Percentiles rank a stretch among this genome's conserved stretches.
phyloP scores from a whole-genome alignment of 2,888 invertebrate species.

The Ectropis crepuscularia region DNA sequence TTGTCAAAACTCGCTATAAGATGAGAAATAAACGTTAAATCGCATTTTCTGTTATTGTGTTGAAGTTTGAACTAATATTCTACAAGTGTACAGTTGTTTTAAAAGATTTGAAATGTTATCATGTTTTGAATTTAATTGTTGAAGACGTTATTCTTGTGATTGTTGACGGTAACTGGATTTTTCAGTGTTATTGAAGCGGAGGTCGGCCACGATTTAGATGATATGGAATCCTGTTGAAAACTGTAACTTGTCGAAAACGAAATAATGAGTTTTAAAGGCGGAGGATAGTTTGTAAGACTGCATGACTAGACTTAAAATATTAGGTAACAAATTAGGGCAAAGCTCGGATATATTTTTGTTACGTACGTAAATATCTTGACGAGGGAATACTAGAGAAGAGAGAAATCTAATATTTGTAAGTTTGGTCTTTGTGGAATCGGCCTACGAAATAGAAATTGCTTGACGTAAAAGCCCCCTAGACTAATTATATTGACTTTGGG shows the following conservation, averaged over 20 bases:
- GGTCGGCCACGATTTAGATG: too few species aligned
- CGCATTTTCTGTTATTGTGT: neutral
- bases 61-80: constrained; percentile 4
- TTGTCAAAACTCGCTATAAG: too few species aligned
- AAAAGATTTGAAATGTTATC: neutral
- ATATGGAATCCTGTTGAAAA: too few species aligned
- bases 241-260: neutral
- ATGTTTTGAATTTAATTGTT: constrained; percentile 3
- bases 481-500: too few species aligned
- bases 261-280: neutral
- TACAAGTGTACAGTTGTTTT: constrained; percentile 8
- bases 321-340: constrained; percentile 15
- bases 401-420: neutral
- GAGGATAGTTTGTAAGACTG: constrained; percentile 12
- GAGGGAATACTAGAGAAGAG: neutral
- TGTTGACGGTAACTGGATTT: neutral
- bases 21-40: too few species aligned
- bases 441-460: too few species aligned
- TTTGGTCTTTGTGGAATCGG: neutral
- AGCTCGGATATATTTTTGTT: constrained; percentile 24
- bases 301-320: constrained; percentile 6
- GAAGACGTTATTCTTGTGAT: neutral
- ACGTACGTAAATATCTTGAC: neutral
- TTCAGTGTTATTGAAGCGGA: too few species aligned
- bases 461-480: too few species aligned